phyloP scores from a whole-genome alignment of 2,797 vertebrate species.

The Pseudotriccus pelzelni region DNA sequence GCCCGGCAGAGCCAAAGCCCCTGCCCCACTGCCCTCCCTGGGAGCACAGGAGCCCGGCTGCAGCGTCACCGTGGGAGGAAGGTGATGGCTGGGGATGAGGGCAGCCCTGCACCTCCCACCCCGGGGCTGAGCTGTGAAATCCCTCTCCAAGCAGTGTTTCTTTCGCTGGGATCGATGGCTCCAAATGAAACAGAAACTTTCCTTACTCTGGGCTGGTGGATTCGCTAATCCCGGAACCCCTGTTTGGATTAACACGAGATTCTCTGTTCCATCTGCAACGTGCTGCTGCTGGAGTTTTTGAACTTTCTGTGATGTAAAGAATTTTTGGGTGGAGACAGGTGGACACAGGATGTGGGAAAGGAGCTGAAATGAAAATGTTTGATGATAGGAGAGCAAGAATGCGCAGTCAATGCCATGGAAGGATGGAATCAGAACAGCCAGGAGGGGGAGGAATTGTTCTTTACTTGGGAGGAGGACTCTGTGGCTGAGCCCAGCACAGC shows the following conservation, averaged over 20 bases:
- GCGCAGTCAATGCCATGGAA: background rate
- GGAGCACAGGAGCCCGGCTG: background rate
- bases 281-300: background rate
- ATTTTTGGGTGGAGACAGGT: fast-evolving
- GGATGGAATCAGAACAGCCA: conserved; percentile 37
- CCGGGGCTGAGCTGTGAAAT: background rate
- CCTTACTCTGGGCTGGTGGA: background rate
- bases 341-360: fast-evolving
- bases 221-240: background rate
- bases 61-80: fast-evolving
- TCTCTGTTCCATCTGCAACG: background rate
- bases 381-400: background rate
- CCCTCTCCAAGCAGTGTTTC: fast-evolving
- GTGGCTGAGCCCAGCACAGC: background rate
- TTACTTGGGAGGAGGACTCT: background rate
- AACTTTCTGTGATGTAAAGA: fast-evolving
- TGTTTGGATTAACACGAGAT: background rate
- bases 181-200: background rate
- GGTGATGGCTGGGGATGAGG: background rate
- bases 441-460: conserved; percentile 61
- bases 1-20: background rate
- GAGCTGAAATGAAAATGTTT: background rate
- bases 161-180: background rate
- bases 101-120: background rate
- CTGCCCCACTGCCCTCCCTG: too few relatives aligned